Base-by-base conservation (phyloP, 2,888 invertebrate species). In the Schrankia costaestrigalis region DNA sequence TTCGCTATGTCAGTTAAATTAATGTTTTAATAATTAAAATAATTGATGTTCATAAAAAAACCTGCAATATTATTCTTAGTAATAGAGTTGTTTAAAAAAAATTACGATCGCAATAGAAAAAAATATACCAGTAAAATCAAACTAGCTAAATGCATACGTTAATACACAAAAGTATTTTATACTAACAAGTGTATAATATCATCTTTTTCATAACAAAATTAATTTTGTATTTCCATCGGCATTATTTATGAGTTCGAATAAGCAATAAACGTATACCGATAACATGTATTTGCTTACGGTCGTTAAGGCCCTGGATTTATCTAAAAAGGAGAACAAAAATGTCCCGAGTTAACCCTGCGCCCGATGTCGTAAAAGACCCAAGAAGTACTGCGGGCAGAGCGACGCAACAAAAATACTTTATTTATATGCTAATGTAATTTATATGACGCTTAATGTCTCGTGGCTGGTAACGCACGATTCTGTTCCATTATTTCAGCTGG, bases 371-470 rank as follows among this genome's bases (percentile, higher is more conserved):
- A 86, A 87, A 84, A 78, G 80, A 76, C 63, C 74, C 74, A 70
- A 77, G 71, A 68, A 70, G 75, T 74, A 74, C 76, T 66, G 63
- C 69, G 71, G 64, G 53, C 69, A 65, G 65, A 73, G 75, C 73
- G 55, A 75, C 69, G 71, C 83, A 80, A 84, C 86, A 83, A 83
- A 86, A 84, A 86, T 87, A 84, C 85, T 87, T 87, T 86, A 87
- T 87, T 86, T 87, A 87, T 86, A 87, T 86, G 87, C 82, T 85
- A 87, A 87, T 86, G 87, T 87, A 85, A 87, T 86, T 87, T 87
- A 87, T 87, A 86, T 85, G 85, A 86, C 81, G 85, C 78, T 86
- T 86, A 87, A 86, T 86, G 85, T 85, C 85, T 85, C 77, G 74
- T 82, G 77, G 78, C 72, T 81, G 84, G 85, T 86, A 87, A 85